These are phyloP conservation scores for Magallana gigas DNA, from an alignment of 1,140 invertebrate species.

Conservation along the genomic window DNA sequence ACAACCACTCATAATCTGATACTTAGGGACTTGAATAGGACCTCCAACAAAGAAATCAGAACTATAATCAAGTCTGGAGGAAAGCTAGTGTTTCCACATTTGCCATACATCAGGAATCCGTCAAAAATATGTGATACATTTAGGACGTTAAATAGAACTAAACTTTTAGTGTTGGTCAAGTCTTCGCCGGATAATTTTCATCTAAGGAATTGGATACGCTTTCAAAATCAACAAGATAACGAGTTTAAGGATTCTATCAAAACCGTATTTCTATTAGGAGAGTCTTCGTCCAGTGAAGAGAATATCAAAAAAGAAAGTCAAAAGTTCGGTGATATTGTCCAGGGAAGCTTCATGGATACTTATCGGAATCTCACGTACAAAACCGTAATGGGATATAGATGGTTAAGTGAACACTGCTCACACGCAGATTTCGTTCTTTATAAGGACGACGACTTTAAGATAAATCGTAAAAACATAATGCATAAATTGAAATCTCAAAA, in stretches of 20 bases:
- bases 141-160: neutral
- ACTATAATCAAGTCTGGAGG: no score
- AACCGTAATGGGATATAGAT: conserved; percentile 52
- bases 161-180: neutral
- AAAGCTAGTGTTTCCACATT: neutral
- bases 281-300: neutral
- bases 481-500: neutral
- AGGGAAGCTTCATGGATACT: conserved; percentile 47
- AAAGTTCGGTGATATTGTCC: conserved; percentile 39
- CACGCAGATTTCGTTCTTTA: conserved; percentile 36
- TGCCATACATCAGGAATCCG: neutral
- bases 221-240: neutral
- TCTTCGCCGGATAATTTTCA: neutral
- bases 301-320: neutral
- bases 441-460: conserved; percentile 47
- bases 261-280: neutral
- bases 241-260: neutral
- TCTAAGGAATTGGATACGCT: neutral
- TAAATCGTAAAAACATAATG: neutral
- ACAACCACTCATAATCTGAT: no score
- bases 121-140: conserved; percentile 12
- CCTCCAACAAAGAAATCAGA: no score
- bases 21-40: no score
- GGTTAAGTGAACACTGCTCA: conserved; percentile 30
- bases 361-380: conserved; percentile 52